These are phyloP conservation scores for Lycorma delicatula DNA, from an alignment of 1,140 invertebrate genomes.

Conservation along the genomic window DNA sequence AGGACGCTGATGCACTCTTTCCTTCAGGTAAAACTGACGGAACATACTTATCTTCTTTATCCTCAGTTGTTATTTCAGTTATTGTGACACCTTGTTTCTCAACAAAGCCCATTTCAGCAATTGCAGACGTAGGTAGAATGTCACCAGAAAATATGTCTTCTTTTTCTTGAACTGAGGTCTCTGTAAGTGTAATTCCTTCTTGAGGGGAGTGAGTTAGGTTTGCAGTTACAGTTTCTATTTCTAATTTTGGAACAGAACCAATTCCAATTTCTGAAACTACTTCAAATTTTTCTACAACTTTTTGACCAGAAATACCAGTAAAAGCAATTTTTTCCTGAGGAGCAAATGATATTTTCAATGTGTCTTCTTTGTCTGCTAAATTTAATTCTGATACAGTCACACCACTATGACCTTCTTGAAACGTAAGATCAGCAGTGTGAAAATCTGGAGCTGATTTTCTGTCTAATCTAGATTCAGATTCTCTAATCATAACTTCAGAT, in stretches of 20 bases:
- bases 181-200: conserved; percentile 42
- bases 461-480: conserved; percentile 39
- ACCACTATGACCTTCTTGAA: conserved; percentile 38
- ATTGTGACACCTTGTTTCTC: conserved; percentile 35
- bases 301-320: conserved; percentile 28
- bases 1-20: conserved; percentile 20
- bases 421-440: conserved; percentile 37
- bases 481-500: conserved; percentile 18
- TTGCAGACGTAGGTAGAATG: conserved; percentile 32
- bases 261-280: conserved; percentile 24
- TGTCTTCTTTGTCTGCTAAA: conserved; percentile 42
- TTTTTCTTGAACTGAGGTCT: conserved; percentile 39
- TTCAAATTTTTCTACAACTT: conserved; percentile 34
- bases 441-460: conserved; percentile 30
- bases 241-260: conserved; percentile 23
- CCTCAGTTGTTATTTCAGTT: conserved; percentile 31
- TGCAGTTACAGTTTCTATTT: conserved; percentile 23
- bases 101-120: conserved; percentile 34
- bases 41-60: conserved; percentile 30
- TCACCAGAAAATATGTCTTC: conserved; percentile 37
- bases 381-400: conserved; percentile 40
- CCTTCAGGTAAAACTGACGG: conserved; percentile 14
- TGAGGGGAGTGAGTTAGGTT: conserved; percentile 34
- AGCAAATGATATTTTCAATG: conserved; percentile 32
- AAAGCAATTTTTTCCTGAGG: conserved; percentile 33